phyloP scores from a whole-genome alignment of 2,113 vertebrate species.

The Balaenoptera acutorostrata region DNA sequence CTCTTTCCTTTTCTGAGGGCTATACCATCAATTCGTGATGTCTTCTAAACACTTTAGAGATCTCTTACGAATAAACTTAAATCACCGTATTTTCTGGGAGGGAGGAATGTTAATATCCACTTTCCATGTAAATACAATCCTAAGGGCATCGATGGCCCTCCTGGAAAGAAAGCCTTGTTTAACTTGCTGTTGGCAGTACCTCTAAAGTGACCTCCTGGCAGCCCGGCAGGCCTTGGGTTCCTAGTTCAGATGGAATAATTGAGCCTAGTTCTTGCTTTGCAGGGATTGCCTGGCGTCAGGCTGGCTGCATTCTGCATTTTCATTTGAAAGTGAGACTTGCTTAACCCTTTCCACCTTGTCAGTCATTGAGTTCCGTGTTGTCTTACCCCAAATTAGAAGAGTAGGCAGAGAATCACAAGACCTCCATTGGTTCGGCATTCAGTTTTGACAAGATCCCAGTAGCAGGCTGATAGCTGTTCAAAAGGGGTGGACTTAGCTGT shows the following conservation, averaged over 20 bases:
- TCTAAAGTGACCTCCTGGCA: neutral
- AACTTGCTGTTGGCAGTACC: neutral
- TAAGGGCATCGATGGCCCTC: fast-evolving
- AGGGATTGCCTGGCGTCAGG: neutral
- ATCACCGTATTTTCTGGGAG: neutral
- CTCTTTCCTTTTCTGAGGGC: neutral
- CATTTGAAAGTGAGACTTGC: neutral
- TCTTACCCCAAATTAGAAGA: neutral
- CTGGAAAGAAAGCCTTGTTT: neutral
- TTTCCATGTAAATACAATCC: neutral
- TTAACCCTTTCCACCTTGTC: neutral
- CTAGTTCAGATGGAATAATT: neutral
- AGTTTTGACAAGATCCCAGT: neutral
- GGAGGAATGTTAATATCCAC: neutral
- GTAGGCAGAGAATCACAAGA: neutral
- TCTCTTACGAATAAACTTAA: neutral
- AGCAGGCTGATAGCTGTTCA: neutral
- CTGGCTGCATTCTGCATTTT: neutral
- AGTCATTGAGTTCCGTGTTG: neutral
- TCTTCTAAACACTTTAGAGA: neutral
- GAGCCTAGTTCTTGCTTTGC: neutral
- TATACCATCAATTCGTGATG: neutral
- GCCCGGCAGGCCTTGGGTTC: neutral
- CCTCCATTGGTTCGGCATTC: neutral
- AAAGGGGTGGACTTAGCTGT: neutral